Base-by-base conservation (phyloP, 1,140 invertebrate species). In the Drosophila teissieri region DNA sequence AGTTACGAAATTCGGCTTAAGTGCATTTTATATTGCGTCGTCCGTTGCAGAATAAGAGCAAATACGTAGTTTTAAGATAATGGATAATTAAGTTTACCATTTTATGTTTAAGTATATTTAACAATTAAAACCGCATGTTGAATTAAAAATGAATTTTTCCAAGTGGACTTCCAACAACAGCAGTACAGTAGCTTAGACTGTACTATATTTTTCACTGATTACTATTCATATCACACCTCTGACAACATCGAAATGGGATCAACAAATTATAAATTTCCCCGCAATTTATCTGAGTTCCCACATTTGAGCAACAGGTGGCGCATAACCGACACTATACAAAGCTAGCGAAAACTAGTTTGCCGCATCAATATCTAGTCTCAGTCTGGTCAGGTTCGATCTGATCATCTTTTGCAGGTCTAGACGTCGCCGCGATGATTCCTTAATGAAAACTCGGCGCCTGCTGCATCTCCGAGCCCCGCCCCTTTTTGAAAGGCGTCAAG, bases 361-460 rank as follows among this genome's bases (percentile, higher is more conserved):
- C 49, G 61, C 61, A 88, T 86, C 82, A 81, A 86, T 88, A 88
- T 79, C 68, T 22, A 34, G 54, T 14, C 54, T 15, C 54, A 82
- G 85, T 82, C 85, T 81, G 76, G 78, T 82, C 74, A 75, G 51
- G 61, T 67, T 22, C 45, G 42, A 48, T 49, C 56, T 19, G 55
- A 55, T 61, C 67, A 55, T 76, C 78, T 80, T 49, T 40, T 52
- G 74, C 61, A 55, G 44, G 55, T 65, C 72, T 49, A 68, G 73
- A 68, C 73, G 58, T 74, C 61, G 55, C 55, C 49, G 49, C 61
- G 37, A 46, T 22, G 61, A 46, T 44, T 57, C 69, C 78, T 86
- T 82, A 88, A 86, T 88, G 78, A 82, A 86, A 86, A 79, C 12
- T 27, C 79, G 83, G 82, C 82, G 82, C 83, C 82, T 73, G 62